Evolutionary conservation across 2,797 vertebrate species (phyloP), one percentile per base, ranked within the genome.

Genomic region (Coracias cyanogaster): DNA sequence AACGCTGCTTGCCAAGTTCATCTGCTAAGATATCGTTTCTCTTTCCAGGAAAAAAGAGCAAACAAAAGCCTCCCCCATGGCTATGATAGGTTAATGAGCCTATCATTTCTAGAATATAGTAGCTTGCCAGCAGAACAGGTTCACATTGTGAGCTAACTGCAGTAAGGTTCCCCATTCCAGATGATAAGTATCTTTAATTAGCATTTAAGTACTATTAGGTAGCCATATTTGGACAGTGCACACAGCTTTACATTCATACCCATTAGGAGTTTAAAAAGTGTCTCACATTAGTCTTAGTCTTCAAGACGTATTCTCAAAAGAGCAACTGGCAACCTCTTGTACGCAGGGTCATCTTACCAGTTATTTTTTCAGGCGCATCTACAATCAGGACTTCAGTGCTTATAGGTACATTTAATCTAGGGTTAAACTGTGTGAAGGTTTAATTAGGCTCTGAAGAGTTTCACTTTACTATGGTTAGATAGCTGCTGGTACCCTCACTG

Each of bases 151-250:
- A 94, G 81, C 20, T 51, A 54, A 65, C n/a, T 78, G 81, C 62
- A 90, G 1, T 49, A 58, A 89, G 28, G 15, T 31, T 90, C 37
- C 37, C 41, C 58, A 65, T 82, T 82, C 21, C n/a, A 90, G 46
- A 93, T 82, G 65, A 86, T 43, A 92, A 78, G 62, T 71, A 86
- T 55, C 66, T 92, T 88, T 93, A 94, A 86, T 84, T 61, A 86
- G 37, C 76, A 64, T 66, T 61, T 77, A 83, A 88, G 31, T 52
- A 71, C 25, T 66, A 18, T 39, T 83, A 78, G 39, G 28, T 70
- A 88, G 22, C 52, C 41, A 26, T 51, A 88, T 60, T 81, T 81
- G 45, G 41, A 74, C 49, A 60, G 48, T 60, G 64, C 80, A 86
- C 55, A 57, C 18, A 69, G 46, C 21, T 83, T 92, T 57, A 77